Evolutionary conservation across 2,888 invertebrate genomes (phyloP).

Genomic region (Heteropelma amictum): DNA sequence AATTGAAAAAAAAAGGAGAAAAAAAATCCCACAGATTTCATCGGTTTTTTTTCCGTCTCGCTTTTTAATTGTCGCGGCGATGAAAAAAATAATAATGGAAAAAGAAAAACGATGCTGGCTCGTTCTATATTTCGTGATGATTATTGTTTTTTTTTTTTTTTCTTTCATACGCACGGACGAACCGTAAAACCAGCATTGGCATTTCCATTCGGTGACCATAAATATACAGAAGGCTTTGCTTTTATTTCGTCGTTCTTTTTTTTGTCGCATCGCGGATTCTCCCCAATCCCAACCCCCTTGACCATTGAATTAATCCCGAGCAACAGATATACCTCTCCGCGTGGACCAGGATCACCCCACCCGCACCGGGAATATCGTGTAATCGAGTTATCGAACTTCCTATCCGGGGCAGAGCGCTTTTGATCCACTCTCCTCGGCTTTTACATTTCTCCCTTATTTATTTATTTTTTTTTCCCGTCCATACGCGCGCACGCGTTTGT

Average conservation of each 20-base stretch:
- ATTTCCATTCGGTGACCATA: conserved; percentile 30
- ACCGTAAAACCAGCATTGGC: conserved; percentile 41
- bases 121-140: neutral
- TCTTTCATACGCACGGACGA: conserved; percentile 40
- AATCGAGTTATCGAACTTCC: conserved; percentile 61
- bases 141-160: conserved; percentile 8
- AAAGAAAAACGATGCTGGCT: too few species aligned
- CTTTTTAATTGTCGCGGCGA: neutral
- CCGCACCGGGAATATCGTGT: conserved; percentile 46
- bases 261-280: conserved; percentile 29
- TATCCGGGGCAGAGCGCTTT: neutral
- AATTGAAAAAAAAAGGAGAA: too few species aligned
- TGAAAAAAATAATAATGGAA: neutral
- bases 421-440: conserved; percentile 28
- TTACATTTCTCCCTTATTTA: conserved; percentile 11
- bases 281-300: neutral
- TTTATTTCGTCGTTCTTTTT: conserved; percentile 37
- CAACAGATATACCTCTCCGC: conserved; percentile 59
- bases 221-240: conserved; percentile 38
- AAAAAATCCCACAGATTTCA: too few species aligned
- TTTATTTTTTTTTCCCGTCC: conserved; percentile 6
- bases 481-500: too few species aligned
- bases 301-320: conserved; percentile 65
- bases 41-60: too few species aligned
- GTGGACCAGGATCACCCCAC: conserved; percentile 12